A percentile compares a stretch with the other conserved stretches of the same genome.
These are phyloP conservation scores for Melanogrammus aeglefinus DNA, from an alignment of 2,797 vertebrate genomes.

Conservation along the genomic window DNA sequence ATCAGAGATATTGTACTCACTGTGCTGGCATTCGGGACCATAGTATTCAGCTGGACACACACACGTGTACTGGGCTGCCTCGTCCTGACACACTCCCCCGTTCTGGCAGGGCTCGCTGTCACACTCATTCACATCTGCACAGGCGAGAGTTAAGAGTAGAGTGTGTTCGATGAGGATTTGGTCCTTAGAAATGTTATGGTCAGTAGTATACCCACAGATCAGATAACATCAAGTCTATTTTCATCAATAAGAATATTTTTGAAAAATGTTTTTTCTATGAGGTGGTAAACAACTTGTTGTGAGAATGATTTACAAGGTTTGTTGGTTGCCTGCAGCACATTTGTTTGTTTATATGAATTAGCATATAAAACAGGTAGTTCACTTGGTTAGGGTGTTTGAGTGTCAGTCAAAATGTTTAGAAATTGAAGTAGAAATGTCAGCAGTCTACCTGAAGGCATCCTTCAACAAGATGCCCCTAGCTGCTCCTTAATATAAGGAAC, in stretches of 20 bases:
- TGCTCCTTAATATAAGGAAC: too few species aligned
- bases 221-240: neutral
- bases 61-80: constrained; percentile 83
- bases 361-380: neutral
- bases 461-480: too few species aligned
- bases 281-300: too few species aligned
- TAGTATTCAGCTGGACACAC: constrained; percentile 83
- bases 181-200: neutral
- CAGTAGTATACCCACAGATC: neutral
- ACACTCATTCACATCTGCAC: constrained; percentile 82
- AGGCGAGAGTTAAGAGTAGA: neutral
- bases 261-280: too few species aligned
- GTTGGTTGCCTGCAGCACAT: neutral
- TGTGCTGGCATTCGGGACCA: constrained; percentile 83
- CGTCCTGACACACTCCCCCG: constrained; percentile 84
- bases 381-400: neutral
- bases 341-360: neutral
- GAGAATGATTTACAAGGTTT: too few species aligned
- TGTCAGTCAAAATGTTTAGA: neutral
- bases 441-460: too few species aligned
- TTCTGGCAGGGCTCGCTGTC: constrained; percentile 82
- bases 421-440: neutral
- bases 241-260: neutral
- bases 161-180: neutral
- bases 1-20: constrained; percentile 50